phyloP scores from a whole-genome alignment of 2,888 invertebrate genomes.

The Dendrolimus houi region DNA sequence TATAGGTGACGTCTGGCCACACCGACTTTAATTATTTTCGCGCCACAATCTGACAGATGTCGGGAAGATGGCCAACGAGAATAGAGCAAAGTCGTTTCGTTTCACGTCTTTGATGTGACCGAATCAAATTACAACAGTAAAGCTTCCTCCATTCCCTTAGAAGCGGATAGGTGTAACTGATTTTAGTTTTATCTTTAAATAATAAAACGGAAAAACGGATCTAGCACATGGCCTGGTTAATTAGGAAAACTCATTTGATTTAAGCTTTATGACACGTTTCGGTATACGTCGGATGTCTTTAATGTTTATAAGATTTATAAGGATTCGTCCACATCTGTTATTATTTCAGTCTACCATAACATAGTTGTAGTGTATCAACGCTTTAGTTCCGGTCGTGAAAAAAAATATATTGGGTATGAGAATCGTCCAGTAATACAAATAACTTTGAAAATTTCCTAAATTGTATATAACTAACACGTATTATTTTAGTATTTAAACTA shows the following conservation, averaged over 20 bases:
- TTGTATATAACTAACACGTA: too few relatives aligned
- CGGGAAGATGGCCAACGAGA: constrained; percentile 30
- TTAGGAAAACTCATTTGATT: background rate
- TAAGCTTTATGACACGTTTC: background rate
- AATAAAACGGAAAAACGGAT: background rate
- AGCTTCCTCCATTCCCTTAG: constrained; percentile 23
- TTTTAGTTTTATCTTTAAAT: background rate
- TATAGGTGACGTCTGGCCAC: background rate
- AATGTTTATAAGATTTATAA: background rate
- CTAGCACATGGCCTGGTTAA: background rate
- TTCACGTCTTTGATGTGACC: constrained; percentile 48
- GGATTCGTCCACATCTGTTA: too few relatives aligned
- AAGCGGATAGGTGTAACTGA: background rate
- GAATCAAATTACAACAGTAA: constrained; percentile 60
- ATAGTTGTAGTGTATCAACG: too few relatives aligned
- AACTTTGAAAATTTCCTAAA: too few relatives aligned
- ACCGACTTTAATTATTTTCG: constrained; percentile 22
- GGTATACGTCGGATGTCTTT: background rate
- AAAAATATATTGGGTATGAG: too few relatives aligned
- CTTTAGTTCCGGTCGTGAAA: too few relatives aligned
- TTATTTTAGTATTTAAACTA: too few relatives aligned
- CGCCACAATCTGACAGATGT: constrained; percentile 34
- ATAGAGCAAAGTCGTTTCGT: constrained; percentile 9
- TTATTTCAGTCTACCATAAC: too few relatives aligned
- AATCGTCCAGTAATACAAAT: too few relatives aligned